A percentile compares a stretch with the other conserved stretches of the same genome.
phyloP scores from a whole-genome alignment of 2,797 vertebrate species.

The Liasis olivaceus region DNA sequence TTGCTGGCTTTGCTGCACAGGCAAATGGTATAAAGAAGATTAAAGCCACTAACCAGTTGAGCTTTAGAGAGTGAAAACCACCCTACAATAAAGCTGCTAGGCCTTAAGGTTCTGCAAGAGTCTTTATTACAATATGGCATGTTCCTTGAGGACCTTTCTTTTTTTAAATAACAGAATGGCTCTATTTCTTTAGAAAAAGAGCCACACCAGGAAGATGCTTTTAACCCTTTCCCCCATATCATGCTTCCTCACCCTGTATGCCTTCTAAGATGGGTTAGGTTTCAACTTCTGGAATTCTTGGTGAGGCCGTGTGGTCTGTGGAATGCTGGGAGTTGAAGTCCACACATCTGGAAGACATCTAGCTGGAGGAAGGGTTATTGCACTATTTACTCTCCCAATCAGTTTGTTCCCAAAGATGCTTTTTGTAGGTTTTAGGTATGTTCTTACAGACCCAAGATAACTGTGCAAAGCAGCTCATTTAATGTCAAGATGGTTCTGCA shows the following conservation, averaged over 20 bases:
- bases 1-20: not conserved
- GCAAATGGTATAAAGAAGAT: not conserved
- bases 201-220: not conserved
- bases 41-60: too few species aligned
- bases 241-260: not conserved
- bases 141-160: too few species aligned
- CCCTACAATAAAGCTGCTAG: not conserved
- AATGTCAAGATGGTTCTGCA: not conserved
- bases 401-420: not conserved
- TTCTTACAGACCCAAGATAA: too few species aligned
- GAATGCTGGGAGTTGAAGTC: not conserved
- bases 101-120: not conserved
- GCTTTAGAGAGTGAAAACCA: not conserved
- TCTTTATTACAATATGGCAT: not conserved
- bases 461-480: not conserved
- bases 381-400: not conserved
- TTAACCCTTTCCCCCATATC: not conserved
- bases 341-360: not conserved
- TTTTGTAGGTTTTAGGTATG: not conserved
- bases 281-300: not conserved
- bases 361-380: not conserved
- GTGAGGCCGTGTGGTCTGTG: not conserved
- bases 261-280: not conserved
- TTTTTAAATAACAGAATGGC: not conserved
- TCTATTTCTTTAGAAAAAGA: not conserved